Percentiles rank a stretch among this genome's conserved stretches.
Evolutionary conservation across 2,888 invertebrate species (phyloP).

Genomic region (Leptinotarsa haldemani): DNA sequence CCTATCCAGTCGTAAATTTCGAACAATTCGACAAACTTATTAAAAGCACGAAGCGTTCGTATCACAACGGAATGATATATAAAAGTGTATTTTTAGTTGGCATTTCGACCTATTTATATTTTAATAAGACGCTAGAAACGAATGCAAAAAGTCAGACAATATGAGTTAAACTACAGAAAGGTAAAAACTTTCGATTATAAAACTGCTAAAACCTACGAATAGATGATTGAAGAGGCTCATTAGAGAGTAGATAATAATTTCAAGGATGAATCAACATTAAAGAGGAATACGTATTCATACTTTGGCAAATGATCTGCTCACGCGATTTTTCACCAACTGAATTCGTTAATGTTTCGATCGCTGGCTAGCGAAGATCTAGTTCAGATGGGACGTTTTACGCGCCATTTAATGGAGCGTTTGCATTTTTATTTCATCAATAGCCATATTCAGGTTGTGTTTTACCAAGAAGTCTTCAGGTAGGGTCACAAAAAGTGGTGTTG

Average conservation of each 20-base stretch:
- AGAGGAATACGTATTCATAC: not conserved
- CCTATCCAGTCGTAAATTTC: not conserved
- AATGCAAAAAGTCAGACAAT: not conserved
- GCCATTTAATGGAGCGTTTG: too few species aligned
- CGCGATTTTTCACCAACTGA: not conserved
- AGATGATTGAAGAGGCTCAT: not conserved
- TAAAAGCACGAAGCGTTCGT: not conserved
- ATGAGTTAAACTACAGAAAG: not conserved
- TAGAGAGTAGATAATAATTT: not conserved
- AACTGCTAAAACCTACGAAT: not conserved
- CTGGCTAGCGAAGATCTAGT: not conserved
- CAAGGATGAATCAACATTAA: not conserved
- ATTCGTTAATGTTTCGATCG: not conserved
- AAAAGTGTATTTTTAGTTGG: slow-evolving; percentile 13
- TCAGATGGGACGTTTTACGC: too few species aligned
- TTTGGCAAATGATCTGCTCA: not conserved
- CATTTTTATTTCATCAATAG: too few species aligned
- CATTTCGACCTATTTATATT: slow-evolving; percentile 16
- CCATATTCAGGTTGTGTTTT: too few species aligned
- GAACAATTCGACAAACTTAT: not conserved
- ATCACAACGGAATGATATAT: slow-evolving; percentile 12
- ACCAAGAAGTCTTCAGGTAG: too few species aligned
- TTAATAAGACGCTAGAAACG: not conserved
- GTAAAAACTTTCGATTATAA: not conserved
- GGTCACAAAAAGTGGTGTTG: too few species aligned